phyloP scores from a whole-genome alignment of 2,113 vertebrate species.

The Manacus vitellinus region DNA sequence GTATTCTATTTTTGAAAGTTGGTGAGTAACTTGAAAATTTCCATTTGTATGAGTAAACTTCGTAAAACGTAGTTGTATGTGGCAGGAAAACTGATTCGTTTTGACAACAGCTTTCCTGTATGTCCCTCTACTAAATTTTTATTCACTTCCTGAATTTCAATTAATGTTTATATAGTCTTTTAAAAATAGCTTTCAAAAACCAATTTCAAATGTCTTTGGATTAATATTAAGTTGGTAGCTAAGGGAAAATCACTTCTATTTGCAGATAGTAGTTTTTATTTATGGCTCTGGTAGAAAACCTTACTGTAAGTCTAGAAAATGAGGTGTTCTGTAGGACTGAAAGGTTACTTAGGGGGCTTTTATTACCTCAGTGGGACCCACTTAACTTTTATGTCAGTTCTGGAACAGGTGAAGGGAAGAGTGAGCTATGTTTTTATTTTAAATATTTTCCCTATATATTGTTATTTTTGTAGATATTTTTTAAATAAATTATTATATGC shows the following conservation, averaged over 20 bases:
- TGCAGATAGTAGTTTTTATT: constrained; percentile 1
- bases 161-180: background rate
- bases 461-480: constrained; percentile 55
- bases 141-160: background rate
- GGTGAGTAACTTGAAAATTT: constrained; percentile 63
- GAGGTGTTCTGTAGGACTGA: constrained; percentile 46
- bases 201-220: constrained; percentile 1
- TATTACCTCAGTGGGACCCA: constrained; percentile 32
- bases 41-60: constrained; percentile 52
- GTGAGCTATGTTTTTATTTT: constrained; percentile 34
- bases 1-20: constrained; percentile 69
- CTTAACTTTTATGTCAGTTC: constrained; percentile 13
- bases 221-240: constrained; percentile 55
- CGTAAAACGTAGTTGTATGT: constrained; percentile 39
- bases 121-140: background rate
- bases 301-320: constrained; percentile 57
- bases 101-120: constrained; percentile 55
- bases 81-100: background rate
- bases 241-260: constrained; percentile 58
- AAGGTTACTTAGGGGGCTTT: background rate
- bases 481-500: constrained; percentile 64
- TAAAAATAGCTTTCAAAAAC: background rate
- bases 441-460: constrained; percentile 49
- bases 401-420: constrained; percentile 24
- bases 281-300: constrained; percentile 22